Base-by-base conservation (phyloP, 2,113 vertebrate genomes). In the Sinocyclocheilus grahami region DNA sequence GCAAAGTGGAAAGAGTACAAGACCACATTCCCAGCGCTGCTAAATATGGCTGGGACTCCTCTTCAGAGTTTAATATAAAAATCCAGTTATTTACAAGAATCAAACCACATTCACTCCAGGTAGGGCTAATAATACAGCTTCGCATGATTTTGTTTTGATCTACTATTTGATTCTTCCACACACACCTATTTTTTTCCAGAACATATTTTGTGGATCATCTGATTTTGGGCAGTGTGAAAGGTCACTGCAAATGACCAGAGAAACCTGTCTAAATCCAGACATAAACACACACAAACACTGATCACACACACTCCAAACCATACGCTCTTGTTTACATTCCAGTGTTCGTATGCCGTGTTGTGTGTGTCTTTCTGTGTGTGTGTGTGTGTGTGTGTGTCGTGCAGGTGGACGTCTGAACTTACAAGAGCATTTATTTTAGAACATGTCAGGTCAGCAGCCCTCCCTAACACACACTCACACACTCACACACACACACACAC, bases 351-450 rank as follows among this genome's bases (percentile, higher is more conserved):
- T 16, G 13, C 63, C 11, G 24, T 30, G 63, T 27, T 67, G 62
- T 13, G 6, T 69, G 62, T 80, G 30, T 30, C 30, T 30, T 30
- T 30, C 30, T 30, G 82, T 55, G 85, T 86, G 48, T 71, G 48
- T 13, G n/a, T n/a, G n/a, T n/a, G 80, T 67, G 81, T 76, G 48
- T 13, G 81, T 67, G 81, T 76, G 78, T 85, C 69, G 69, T 86
- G 33, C 67, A 75, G 79, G 78, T 86, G 86, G 86, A 89, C 86
- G 87, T 86, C 86, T 90, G 88, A 87, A 79, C 82, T 85, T 90
- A 14, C 39, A 16, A 27, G 74, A 76, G 74, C 6, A 27, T 24
- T 51, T 76, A 88, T 90, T 90, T 88, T 84, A 88, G 80, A 87
- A 53, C 30, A 80, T 78, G 85, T 87, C 85, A 48, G 78, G 30